A percentile compares a stretch with the other conserved stretches of the same genome.
Evolutionary conservation across 2,113 vertebrate species (phyloP).

Genomic region (Oncorhynchus clarkii): DNA sequence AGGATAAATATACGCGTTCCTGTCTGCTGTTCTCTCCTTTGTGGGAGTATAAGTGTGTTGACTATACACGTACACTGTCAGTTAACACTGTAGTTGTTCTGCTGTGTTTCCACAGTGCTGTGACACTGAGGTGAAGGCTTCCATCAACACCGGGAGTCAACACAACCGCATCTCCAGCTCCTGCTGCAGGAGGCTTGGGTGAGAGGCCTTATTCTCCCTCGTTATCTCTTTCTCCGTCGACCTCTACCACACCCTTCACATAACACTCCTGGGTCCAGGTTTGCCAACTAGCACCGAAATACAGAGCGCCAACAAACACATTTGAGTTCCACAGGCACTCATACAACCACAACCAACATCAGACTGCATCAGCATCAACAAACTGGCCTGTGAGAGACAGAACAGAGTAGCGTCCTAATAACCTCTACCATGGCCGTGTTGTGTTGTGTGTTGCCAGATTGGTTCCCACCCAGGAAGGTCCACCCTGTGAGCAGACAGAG

Average conservation of each 20-base stretch:
- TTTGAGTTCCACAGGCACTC: background rate
- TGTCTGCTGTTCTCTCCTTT: conserved; percentile 24
- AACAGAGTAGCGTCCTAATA: no score
- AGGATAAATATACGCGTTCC: conserved; percentile 15
- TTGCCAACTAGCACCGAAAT: background rate
- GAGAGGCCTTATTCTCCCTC: conserved; percentile 48
- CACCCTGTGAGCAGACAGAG: conserved; percentile 48
- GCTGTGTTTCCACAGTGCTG: conserved; percentile 72
- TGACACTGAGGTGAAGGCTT: conserved; percentile 78
- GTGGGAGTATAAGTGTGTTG: background rate
- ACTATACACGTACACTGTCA: conserved; percentile 12
- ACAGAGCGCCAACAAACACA: background rate
- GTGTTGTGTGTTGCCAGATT: conserved; percentile 56
- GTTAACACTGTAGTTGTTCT: conserved; percentile 29
- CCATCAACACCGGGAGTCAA: conserved; percentile 83
- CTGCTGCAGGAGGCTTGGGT: conserved; percentile 87
- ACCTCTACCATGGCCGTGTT: background rate
- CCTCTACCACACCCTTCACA: background rate
- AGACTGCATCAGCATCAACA: background rate
- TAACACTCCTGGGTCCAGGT: background rate
- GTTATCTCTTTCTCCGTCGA: no score
- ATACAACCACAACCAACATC: background rate
- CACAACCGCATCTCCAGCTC: conserved; percentile 83
- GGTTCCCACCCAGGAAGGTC: conserved; percentile 53
- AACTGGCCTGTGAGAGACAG: no score